Conservation (phyloP, 1,140 invertebrate genomes). For the Nephila pilipes region DNA sequence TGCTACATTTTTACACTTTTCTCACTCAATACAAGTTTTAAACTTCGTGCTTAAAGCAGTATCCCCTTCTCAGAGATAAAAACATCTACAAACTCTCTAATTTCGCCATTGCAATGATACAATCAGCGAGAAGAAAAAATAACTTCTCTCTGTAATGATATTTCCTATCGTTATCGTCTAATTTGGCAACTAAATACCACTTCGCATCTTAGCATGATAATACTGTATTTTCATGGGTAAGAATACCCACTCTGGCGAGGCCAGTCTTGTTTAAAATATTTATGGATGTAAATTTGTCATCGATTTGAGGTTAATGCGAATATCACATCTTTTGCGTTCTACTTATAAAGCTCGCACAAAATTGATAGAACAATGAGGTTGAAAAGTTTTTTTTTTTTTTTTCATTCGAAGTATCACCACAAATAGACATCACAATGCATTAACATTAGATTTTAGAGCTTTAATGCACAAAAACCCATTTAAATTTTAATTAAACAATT, state of each 20-base stretch:
- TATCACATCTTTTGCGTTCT: conserved; percentile 58
- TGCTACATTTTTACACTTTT: background rate
- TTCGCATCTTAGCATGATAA: conserved; percentile 29
- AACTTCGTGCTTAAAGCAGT: conserved; percentile 2
- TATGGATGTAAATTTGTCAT: conserved; percentile 53
- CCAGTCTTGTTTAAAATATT: conserved; percentile 28
- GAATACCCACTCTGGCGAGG: background rate
- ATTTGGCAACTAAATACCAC: conserved; percentile 37
- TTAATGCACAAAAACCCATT: too few relatives aligned
- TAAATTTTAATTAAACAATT: background rate
- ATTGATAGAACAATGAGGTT: conserved; percentile 43
- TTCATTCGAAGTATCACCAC: conserved; percentile 9
- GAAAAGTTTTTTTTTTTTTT: background rate
- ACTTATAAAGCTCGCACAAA: conserved; percentile 54
- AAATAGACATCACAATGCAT: conserved; percentile 17
- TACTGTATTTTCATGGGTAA: conserved; percentile 16
- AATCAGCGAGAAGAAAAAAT: conserved; percentile 11
- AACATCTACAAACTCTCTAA: background rate
- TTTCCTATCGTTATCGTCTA: conserved; percentile 21
- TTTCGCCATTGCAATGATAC: background rate
- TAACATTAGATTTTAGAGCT: background rate
- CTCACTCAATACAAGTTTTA: background rate
- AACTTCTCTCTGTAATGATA: background rate
- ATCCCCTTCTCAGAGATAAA: background rate
- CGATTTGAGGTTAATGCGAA: conserved; percentile 50